Evolutionary conservation across 2,797 vertebrate species (phyloP).

Genomic region (Lagodon rhomboides): DNA sequence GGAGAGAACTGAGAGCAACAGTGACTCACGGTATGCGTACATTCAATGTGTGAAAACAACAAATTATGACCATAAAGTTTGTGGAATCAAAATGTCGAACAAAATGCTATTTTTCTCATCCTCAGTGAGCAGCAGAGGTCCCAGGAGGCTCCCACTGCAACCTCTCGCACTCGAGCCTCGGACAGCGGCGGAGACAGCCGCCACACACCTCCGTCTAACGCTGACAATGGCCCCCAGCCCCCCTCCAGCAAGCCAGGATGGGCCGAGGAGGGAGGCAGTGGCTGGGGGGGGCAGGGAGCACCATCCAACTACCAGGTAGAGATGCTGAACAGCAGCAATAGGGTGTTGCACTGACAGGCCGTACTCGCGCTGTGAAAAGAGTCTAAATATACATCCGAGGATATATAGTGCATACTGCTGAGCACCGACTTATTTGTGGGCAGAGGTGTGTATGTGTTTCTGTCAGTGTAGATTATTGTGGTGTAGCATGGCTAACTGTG

Average conservation of each 20-base stretch:
- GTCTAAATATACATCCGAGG: slow-evolving; percentile 1
- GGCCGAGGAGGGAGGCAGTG: slow-evolving; percentile 88
- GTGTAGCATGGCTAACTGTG: slow-evolving; percentile 71
- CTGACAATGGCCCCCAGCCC: slow-evolving; percentile 82
- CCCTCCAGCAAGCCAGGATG: slow-evolving; percentile 90
- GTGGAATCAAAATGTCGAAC: background rate
- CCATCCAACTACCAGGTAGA: slow-evolving; percentile 88
- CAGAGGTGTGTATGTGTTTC: slow-evolving; percentile 34
- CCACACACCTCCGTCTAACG: slow-evolving; percentile 80
- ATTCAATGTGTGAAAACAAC: background rate
- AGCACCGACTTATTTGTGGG: slow-evolving; percentile 20
- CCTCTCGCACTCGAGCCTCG: slow-evolving; percentile 77
- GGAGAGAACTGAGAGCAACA: slow-evolving; percentile 80
- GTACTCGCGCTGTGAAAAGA: background rate
- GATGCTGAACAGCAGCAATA: slow-evolving; percentile 17
- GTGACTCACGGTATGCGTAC: slow-evolving; percentile 81
- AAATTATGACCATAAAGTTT: background rate
- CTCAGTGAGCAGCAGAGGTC: slow-evolving; percentile 80
- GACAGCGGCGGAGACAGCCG: slow-evolving; percentile 83
- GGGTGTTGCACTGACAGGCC: background rate
- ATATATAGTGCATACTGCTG: background rate
- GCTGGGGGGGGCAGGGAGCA: slow-evolving; percentile 82
- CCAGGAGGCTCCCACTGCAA: slow-evolving; percentile 75
- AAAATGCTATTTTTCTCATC: background rate
- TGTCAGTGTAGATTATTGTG: slow-evolving; percentile 62